phyloP scores from a whole-genome alignment of 2,797 vertebrate species.

The Morus bassanus region DNA sequence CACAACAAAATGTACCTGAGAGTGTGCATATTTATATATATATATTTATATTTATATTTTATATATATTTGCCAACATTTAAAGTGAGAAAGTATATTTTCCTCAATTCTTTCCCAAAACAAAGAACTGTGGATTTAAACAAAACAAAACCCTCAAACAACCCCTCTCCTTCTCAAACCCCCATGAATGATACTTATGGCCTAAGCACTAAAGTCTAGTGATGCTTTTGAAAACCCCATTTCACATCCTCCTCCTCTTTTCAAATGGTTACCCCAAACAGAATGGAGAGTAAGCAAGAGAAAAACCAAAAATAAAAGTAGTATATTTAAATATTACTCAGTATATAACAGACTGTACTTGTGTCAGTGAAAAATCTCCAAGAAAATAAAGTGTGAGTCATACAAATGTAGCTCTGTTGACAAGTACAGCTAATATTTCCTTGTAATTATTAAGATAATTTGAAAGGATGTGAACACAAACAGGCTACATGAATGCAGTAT shows the following conservation, averaged over 20 bases:
- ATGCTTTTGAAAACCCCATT: constrained; percentile 27
- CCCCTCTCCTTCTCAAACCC: not conserved
- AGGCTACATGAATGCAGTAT: constrained; percentile 70
- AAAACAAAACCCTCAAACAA: not conserved
- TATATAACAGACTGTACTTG: constrained; percentile 35
- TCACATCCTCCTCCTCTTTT: constrained; percentile 33
- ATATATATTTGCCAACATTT: constrained; percentile 64
- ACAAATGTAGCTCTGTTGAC: constrained; percentile 72
- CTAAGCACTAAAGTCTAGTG: constrained; percentile 17
- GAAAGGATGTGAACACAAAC: constrained; percentile 72
- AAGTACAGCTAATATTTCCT: constrained; percentile 62
- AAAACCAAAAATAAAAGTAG: not conserved
- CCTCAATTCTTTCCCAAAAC: constrained; percentile 51
- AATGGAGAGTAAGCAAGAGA: constrained; percentile 26
- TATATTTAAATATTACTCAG: constrained; percentile 53
- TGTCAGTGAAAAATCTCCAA: constrained; percentile 10
- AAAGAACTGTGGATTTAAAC: constrained; percentile 61
- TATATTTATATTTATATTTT: constrained; percentile 66
- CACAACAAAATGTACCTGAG: constrained; percentile 78
- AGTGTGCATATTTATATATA: constrained; percentile 74
- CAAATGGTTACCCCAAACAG: constrained; percentile 45
- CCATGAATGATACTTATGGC: not conserved
- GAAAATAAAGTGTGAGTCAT: constrained; percentile 12
- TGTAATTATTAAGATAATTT: constrained; percentile 42
- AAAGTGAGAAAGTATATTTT: constrained; percentile 63